Evolutionary conservation across 2,888 invertebrate species (phyloP).

Genomic region (Ferdinandea cuprea): DNA sequence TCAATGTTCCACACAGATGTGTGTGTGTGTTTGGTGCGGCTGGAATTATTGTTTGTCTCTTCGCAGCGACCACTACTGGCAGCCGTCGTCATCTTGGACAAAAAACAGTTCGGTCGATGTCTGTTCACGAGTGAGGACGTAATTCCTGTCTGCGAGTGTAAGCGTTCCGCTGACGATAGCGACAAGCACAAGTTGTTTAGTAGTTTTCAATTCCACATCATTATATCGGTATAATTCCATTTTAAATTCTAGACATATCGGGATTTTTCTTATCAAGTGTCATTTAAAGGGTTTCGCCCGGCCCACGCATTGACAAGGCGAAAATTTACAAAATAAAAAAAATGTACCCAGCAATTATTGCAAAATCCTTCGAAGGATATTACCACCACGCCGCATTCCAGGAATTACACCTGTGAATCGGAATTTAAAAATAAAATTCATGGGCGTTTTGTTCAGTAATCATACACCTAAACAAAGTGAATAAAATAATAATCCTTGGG

Average conservation of each 20-base stretch:
- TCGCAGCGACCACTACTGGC: slow-evolving; percentile 7
- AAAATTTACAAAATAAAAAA: slow-evolving; percentile 8
- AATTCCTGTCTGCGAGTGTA: slow-evolving; percentile 44
- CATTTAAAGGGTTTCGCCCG: neutral
- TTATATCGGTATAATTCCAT: slow-evolving; percentile 29
- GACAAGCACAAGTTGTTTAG: neutral
- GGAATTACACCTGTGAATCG: slow-evolving; percentile 69
- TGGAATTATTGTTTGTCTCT: slow-evolving; percentile 65
- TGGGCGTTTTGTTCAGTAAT: too few relatives aligned
- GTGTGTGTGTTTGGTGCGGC: slow-evolving; percentile 27
- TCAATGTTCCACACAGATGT: slow-evolving; percentile 1
- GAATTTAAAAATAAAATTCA: slow-evolving; percentile 40
- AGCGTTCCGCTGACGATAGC: slow-evolving; percentile 41
- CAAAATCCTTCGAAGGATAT: slow-evolving; percentile 54
- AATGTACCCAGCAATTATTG: slow-evolving; percentile 51
- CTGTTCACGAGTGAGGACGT: slow-evolving; percentile 68
- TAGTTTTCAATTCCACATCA: slow-evolving; percentile 18
- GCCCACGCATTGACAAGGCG: neutral
- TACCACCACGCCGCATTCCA: slow-evolving; percentile 52
- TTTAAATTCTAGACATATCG: slow-evolving; percentile 21
- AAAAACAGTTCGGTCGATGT: slow-evolving; percentile 73
- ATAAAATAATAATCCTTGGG: slow-evolving; percentile 64
- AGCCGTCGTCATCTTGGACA: slow-evolving; percentile 59
- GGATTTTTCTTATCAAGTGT: slow-evolving; percentile 15
- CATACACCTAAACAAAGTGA: too few relatives aligned